Evolutionary conservation across 2,113 vertebrate genomes (phyloP).

Genomic region (Brachyhypopomus gauderio): DNA sequence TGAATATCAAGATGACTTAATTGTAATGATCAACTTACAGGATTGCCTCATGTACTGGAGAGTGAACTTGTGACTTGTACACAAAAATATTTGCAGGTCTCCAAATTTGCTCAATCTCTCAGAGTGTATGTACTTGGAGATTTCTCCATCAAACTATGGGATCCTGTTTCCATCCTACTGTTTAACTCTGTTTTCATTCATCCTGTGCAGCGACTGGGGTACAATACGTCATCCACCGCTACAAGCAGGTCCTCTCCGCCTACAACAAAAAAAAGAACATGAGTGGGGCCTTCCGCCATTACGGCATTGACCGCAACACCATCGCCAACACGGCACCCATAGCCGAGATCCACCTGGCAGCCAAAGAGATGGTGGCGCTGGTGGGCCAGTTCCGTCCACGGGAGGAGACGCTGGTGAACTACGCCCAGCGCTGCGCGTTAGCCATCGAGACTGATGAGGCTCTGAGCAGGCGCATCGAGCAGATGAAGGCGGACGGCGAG

Average conservation of each 20-base stretch:
- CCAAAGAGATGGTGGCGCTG: constrained; percentile 64
- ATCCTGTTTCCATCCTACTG: no score
- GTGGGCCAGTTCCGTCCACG: constrained; percentile 70
- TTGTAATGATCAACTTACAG: no score
- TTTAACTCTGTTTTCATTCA: neutral
- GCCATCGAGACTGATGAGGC: constrained; percentile 67
- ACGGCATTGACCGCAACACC: constrained; percentile 73
- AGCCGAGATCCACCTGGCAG: constrained; percentile 70
- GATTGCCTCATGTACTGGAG: no score
- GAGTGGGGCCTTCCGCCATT: constrained; percentile 71
- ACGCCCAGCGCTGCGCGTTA: constrained; percentile 68
- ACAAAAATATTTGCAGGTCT: no score
- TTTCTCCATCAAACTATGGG: no score
- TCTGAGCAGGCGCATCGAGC: constrained; percentile 67
- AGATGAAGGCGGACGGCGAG: constrained; percentile 71
- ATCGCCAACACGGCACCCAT: constrained; percentile 75
- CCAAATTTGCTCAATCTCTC: no score
- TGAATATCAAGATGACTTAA: no score
- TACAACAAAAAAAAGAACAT: constrained; percentile 77
- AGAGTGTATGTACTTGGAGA: no score
- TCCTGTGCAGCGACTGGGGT: constrained; percentile 65
- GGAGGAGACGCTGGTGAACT: constrained; percentile 72
- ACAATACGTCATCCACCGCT: constrained; percentile 75
- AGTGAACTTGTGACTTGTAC: no score
- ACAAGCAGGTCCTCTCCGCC: constrained; percentile 72